phyloP scores from a whole-genome alignment of 2,797 vertebrate genomes.

The Girardinus metallicus region DNA sequence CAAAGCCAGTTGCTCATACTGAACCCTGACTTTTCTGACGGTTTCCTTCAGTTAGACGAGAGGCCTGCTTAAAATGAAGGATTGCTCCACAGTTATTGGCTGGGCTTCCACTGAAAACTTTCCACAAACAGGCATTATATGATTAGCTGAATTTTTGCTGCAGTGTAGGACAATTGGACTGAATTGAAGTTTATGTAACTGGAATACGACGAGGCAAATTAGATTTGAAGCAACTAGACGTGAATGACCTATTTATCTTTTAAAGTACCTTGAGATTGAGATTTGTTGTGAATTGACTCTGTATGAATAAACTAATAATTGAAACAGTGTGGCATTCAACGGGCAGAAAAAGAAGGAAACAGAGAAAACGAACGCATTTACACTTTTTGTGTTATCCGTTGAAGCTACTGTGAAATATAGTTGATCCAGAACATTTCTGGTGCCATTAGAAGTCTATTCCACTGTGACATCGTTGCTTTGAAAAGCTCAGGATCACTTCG shows the following conservation, averaged over 20 bases:
- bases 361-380: background rate
- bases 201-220: background rate
- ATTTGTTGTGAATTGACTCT: background rate
- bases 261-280: background rate
- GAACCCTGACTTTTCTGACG: background rate
- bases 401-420: constrained; percentile 35
- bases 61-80: background rate
- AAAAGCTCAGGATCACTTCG: constrained; percentile 30
- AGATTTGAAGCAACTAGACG: background rate
- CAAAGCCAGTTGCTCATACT: background rate
- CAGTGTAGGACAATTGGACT: background rate
- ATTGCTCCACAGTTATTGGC: background rate
- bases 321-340: background rate
- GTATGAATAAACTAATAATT: background rate
- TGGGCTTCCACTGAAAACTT: background rate
- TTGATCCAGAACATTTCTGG: constrained; percentile 57
- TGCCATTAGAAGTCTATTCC: constrained; percentile 49
- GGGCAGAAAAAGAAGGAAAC: background rate
- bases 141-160: background rate
- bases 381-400: constrained; percentile 14
- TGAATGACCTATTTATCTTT: background rate
- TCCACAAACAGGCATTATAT: background rate
- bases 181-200: background rate
- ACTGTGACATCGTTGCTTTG: constrained; percentile 34
- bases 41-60: background rate